Percentiles rank a stretch among this genome's conserved stretches.
These are phyloP conservation scores for Fragum sueziense DNA, from an alignment of 2,888 invertebrate genomes.

Conservation along the genomic window DNA sequence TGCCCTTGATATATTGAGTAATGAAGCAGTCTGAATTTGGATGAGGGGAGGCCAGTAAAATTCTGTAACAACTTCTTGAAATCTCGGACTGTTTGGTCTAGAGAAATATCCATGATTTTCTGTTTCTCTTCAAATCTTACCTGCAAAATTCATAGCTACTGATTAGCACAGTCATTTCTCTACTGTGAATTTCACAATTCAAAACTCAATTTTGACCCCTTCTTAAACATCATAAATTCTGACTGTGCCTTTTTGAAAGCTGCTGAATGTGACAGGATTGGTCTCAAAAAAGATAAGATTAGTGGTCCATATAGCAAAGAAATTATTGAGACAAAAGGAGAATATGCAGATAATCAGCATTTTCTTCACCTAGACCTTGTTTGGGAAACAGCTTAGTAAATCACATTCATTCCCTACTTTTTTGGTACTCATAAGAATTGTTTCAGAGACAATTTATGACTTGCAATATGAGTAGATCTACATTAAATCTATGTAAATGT, in stretches of 20 bases:
- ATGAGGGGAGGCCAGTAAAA: conserved; percentile 88
- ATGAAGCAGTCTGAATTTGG: conserved; percentile 89
- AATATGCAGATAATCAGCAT: background rate
- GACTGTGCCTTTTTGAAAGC: background rate
- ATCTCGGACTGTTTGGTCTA: conserved; percentile 89
- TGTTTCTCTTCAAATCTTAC: conserved; percentile 88
- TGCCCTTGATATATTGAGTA: conserved; percentile 4
- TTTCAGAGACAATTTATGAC: no score
- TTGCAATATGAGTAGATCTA: no score
- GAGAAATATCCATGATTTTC: conserved; percentile 85
- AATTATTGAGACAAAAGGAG: background rate
- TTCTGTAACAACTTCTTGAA: conserved; percentile 78
- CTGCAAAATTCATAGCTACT: conserved; percentile 86
- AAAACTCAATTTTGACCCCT: background rate
- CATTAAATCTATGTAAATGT: no score
- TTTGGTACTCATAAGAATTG: no score
- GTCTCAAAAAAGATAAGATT: background rate
- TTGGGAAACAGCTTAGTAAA: background rate
- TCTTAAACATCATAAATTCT: background rate
- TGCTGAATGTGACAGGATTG: background rate
- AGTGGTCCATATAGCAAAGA: no score
- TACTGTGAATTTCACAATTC: no score
- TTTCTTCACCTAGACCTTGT: background rate
- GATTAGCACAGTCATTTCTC: no score
- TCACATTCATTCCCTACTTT: background rate